Conservation (phyloP, 2,888 invertebrate species). For the Ectobius pallidus region DNA sequence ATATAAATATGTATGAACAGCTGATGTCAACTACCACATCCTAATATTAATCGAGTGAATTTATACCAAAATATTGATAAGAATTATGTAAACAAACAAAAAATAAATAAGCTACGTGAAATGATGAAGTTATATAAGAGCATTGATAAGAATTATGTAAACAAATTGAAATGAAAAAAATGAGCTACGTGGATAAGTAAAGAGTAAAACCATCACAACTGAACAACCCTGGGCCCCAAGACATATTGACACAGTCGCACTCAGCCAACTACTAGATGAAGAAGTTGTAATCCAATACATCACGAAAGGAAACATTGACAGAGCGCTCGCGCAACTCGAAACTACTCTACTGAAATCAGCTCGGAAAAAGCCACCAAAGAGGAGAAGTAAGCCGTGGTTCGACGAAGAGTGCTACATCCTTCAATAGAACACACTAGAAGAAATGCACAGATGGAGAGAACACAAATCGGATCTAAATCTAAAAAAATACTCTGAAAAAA, state of each 20-base stretch:
- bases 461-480: background rate
- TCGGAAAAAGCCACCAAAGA: background rate
- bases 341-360: background rate
- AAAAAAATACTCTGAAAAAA: background rate
- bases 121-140: too few relatives aligned
- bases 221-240: background rate
- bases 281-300: background rate
- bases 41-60: too few relatives aligned
- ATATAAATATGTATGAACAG: too few relatives aligned
- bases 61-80: too few relatives aligned
- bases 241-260: background rate
- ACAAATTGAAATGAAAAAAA: too few relatives aligned
- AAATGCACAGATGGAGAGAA: background rate
- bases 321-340: background rate
- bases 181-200: too few relatives aligned
- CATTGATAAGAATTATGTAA: too few relatives aligned
- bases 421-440: background rate
- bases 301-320: background rate
- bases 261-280: background rate
- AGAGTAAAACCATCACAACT: background rate
- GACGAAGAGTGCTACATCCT: background rate
- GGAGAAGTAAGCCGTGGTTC: slow-evolving; percentile 1
- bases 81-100: too few relatives aligned
- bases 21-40: too few relatives aligned
- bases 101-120: too few relatives aligned